Conservation (phyloP, 1,140 invertebrate species). For the Glomeris maerens region DNA sequence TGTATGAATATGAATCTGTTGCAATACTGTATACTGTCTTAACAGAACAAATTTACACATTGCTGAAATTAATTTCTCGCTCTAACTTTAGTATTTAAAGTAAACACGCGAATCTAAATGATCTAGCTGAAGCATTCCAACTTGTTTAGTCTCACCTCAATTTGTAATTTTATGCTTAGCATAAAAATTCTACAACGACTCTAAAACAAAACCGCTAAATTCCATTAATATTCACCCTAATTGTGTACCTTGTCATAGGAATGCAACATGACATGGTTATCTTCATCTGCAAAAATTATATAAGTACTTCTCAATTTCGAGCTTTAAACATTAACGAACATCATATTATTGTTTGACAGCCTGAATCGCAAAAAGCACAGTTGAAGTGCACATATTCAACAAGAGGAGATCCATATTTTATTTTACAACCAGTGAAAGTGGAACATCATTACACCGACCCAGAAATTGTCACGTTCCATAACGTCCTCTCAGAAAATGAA, state of each 20-base stretch:
- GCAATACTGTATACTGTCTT: no score
- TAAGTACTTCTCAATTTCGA: not conserved
- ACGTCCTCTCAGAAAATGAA: slow-evolving; percentile 35
- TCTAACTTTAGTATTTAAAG: no score
- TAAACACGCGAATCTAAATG: no score
- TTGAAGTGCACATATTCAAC: slow-evolving; percentile 28
- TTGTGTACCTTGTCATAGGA: not conserved
- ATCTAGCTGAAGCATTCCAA: no score
- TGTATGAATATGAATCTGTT: no score
- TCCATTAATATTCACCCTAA: slow-evolving; percentile 6
- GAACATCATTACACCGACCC: slow-evolving; percentile 36
- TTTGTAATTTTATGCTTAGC: no score
- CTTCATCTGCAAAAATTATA: slow-evolving; percentile 5
- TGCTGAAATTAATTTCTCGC: no score
- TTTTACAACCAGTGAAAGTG: slow-evolving; percentile 36
- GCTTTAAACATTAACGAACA: not conserved
- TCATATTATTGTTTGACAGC: slow-evolving; percentile 11
- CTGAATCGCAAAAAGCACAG: slow-evolving; percentile 18
- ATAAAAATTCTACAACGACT: no score
- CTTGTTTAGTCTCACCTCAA: no score
- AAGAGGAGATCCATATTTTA: slow-evolving; percentile 29
- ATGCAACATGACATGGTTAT: not conserved
- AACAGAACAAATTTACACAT: no score
- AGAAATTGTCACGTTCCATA: slow-evolving; percentile 37
- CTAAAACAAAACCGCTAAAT: slow-evolving; percentile 1